Conservation (phyloP, 2,797 vertebrate species). For the Siniperca obscura region DNA sequence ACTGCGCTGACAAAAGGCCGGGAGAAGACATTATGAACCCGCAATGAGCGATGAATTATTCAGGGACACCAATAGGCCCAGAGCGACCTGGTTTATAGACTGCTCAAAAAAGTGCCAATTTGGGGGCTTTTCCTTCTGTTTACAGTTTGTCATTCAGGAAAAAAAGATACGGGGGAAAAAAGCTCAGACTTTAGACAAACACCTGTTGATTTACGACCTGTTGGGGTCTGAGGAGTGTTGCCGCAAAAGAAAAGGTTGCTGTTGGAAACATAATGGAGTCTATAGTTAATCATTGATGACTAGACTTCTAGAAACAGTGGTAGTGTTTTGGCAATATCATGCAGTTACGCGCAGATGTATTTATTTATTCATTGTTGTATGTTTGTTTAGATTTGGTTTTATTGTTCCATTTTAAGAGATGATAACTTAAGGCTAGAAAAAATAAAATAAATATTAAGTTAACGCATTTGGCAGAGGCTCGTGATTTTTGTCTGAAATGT, state of each 20-base stretch:
- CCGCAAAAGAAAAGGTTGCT: constrained; percentile 40
- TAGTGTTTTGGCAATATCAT: constrained; percentile 9
- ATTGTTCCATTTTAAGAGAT: not conserved
- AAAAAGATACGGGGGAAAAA: not conserved
- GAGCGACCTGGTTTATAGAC: constrained; percentile 92
- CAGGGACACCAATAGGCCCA: constrained; percentile 92
- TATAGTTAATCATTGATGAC: constrained; percentile 67
- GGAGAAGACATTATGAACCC: constrained; percentile 99
- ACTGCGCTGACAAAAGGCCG: constrained; percentile 92
- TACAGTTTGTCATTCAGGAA: constrained; percentile 65
- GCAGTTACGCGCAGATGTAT: not conserved
- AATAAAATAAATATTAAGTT: not conserved
- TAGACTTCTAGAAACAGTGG: not conserved
- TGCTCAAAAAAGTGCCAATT: constrained; percentile 89
- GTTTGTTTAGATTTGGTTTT: not conserved
- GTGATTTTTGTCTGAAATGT: not conserved
- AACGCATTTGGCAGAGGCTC: not conserved
- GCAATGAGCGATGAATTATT: constrained; percentile 99
- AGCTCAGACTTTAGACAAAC: constrained; percentile 54
- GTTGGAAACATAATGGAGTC: constrained; percentile 40
- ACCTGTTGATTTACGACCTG: constrained; percentile 84
- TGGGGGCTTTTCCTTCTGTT: constrained; percentile 75
- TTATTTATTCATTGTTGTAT: not conserved
- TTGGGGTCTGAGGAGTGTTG: constrained; percentile 51
- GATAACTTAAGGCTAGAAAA: not conserved